phyloP scores from a whole-genome alignment of 2,113 vertebrate genomes.

The Saguinus imperator region DNA sequence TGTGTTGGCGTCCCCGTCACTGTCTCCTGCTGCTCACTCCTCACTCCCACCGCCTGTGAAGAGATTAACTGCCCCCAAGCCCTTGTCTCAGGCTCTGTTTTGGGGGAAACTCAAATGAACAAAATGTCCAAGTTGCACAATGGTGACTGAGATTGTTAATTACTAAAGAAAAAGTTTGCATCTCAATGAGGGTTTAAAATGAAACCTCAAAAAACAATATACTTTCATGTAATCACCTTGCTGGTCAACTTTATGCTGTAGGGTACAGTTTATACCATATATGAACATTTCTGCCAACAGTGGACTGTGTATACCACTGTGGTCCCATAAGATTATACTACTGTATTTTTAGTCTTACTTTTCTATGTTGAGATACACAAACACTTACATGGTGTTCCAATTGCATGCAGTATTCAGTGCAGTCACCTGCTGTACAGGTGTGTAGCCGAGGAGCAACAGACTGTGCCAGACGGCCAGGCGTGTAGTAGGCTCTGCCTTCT shows the following conservation, averaged over 20 bases:
- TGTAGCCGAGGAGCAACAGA: not conserved
- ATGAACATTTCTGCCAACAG: not conserved
- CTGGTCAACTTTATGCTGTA: not conserved
- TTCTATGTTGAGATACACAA: not conserved
- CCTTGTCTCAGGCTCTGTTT: not conserved
- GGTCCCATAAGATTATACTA: not conserved
- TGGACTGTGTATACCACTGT: not conserved
- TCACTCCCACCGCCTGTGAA: not conserved
- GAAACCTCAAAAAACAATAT: not conserved
- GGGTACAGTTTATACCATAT: not conserved
- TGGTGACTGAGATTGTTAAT: not conserved
- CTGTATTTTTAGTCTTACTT: not conserved
- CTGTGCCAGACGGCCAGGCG: not conserved
- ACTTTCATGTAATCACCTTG: not conserved
- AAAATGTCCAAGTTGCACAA: not conserved
- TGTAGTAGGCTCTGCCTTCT: not conserved
- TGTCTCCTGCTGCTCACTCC: not conserved
- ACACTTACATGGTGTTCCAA: not conserved
- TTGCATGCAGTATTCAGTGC: not conserved
- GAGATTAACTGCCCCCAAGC: not conserved
- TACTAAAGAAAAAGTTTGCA: not conserved
- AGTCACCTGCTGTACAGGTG: not conserved
- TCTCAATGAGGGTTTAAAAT: not conserved
- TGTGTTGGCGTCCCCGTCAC: not conserved
- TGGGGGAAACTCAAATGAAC: not conserved